Conservation (phyloP, 2,888 invertebrate genomes). For the Drosophila neotestacea region DNA sequence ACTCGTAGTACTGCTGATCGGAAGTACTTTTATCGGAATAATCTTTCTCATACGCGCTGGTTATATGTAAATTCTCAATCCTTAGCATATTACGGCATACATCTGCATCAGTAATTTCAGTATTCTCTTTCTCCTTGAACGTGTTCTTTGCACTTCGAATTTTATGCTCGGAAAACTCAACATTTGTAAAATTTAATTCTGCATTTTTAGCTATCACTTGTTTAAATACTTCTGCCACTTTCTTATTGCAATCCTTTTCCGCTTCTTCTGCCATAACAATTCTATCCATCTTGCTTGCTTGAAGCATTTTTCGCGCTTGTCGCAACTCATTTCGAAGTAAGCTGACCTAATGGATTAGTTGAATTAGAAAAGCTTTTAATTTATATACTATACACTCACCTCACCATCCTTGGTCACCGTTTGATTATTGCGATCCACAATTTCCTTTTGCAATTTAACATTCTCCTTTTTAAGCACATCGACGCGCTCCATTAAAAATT, state of each 20-base stretch:
- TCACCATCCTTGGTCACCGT: constrained; percentile 80
- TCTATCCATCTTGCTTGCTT: constrained; percentile 80
- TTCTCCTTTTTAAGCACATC: constrained; percentile 82
- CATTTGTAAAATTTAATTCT: constrained; percentile 75
- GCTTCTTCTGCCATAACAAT: constrained; percentile 72
- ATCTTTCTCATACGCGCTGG: neutral
- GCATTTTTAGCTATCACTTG: constrained; percentile 78
- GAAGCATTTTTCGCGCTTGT: constrained; percentile 81
- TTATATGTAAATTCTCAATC: constrained; percentile 60
- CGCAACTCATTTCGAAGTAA: constrained; percentile 82
- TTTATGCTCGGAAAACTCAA: constrained; percentile 76
- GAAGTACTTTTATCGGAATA: neutral
- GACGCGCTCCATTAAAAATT: constrained; percentile 82
- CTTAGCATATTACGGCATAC: constrained; percentile 52
- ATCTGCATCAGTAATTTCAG: constrained; percentile 3
- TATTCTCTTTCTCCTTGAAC: constrained; percentile 46
- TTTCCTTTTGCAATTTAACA: constrained; percentile 71
- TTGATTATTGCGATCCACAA: constrained; percentile 73
- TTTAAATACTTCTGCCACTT: constrained; percentile 77
- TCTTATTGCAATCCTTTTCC: constrained; percentile 72
- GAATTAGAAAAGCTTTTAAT: neutral
- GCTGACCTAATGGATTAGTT: constrained; percentile 51
- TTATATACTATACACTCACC: constrained; percentile 45
- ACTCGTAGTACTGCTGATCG: constrained; percentile 56
- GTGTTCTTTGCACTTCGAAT: constrained; percentile 67